Percentiles rank a stretch among this genome's conserved stretches.
Conservation (phyloP, 2,888 invertebrate genomes). For the Mylabris sibirica region DNA sequence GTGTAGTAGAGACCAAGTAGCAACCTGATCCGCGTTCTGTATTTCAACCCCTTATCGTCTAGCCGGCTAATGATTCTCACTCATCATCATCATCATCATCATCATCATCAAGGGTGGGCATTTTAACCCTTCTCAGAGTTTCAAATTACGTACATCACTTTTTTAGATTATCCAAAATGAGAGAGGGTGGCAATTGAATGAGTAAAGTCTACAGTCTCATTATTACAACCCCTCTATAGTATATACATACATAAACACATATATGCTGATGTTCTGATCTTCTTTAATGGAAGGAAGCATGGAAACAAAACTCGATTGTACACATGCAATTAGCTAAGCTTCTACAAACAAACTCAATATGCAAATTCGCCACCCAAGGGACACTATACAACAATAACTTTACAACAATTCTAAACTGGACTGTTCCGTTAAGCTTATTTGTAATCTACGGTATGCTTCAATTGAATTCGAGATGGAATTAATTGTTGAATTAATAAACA, state of each 20-base stretch:
- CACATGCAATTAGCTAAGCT: conserved; percentile 43
- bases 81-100: no score
- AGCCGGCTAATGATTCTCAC: conserved; percentile 44
- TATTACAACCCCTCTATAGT: conserved; percentile 37
- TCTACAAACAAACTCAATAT: conserved; percentile 43
- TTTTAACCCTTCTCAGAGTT: conserved; percentile 45
- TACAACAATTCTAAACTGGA: neutral
- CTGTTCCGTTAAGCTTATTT: neutral
- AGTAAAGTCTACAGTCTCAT: conserved; percentile 35
- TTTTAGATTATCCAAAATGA: conserved; percentile 50
- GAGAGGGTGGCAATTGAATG: conserved; percentile 50
- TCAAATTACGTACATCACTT: conserved; percentile 53
- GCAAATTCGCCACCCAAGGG: conserved; percentile 42
- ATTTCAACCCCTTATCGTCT: conserved; percentile 21
- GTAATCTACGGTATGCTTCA: neutral
- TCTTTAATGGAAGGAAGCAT: conserved; percentile 35
- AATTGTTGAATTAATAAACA: neutral
- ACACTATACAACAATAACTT: neutral
- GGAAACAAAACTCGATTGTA: conserved; percentile 40
- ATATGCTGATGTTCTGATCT: conserved; percentile 29
- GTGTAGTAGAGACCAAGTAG: conserved; percentile 31
- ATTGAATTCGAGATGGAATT: neutral
- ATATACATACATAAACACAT: neutral
- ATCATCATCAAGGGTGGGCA: conserved; percentile 33
- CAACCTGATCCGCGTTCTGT: conserved; percentile 32